Evolutionary conservation across 1,140 invertebrate genomes (phyloP).

Genomic region (Drosophila virilis): DNA sequence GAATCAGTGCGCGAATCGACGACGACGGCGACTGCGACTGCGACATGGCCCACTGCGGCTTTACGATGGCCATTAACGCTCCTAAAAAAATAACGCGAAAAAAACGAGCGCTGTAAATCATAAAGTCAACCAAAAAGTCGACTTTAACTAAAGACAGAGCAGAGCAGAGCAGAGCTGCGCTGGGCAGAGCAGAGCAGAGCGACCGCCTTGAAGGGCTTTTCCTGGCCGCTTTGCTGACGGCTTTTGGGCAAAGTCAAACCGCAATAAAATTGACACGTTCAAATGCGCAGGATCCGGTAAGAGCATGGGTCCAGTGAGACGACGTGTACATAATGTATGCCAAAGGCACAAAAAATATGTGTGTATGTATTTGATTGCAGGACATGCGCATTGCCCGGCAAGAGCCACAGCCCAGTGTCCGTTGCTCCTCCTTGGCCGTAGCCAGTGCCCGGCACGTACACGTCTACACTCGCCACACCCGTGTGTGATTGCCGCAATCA

Average conservation of each 20-base stretch:
- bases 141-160: neutral
- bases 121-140: constrained; percentile 35
- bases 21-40: constrained; percentile 4
- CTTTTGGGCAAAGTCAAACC: constrained; percentile 75
- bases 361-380: neutral
- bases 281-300: constrained; percentile 65
- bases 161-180: neutral
- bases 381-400: constrained; percentile 16
- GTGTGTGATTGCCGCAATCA: constrained; percentile 82
- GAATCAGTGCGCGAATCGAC: constrained; percentile 78
- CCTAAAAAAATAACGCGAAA: constrained; percentile 80
- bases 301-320: neutral
- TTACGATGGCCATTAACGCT: constrained; percentile 75
- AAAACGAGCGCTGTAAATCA: constrained; percentile 79
- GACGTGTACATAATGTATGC: constrained; percentile 56
- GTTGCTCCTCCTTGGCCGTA: too few species aligned
- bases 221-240: constrained; percentile 13
- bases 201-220: constrained; percentile 10
- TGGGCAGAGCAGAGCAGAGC: neutral
- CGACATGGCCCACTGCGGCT: constrained; percentile 62
- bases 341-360: neutral
- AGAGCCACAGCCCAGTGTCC: neutral
- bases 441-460: too few species aligned
- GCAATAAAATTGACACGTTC: constrained; percentile 83
- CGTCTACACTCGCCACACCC: constrained; percentile 66